Base-by-base conservation (phyloP, 2,113 vertebrate genomes). In the Talpa occidentalis region DNA sequence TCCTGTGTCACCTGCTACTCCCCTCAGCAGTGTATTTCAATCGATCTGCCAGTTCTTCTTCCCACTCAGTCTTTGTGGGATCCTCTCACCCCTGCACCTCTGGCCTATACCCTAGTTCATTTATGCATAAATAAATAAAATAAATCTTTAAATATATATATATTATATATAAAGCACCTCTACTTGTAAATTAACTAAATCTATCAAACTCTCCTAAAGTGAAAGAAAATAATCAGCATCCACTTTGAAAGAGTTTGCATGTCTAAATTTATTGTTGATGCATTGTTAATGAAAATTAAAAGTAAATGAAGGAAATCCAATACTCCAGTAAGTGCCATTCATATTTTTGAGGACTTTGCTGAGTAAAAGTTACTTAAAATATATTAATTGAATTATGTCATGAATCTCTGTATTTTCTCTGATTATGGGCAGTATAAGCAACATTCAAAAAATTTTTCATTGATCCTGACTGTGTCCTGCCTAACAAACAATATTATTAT, bases 341-440 rank as follows among this genome's bases (percentile, higher is more conserved):
- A 37, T n/a, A 35, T 87, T 84, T 82, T 49, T 90, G 82, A 93
- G 15, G 9, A 73, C 47, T 79, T 86, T 83, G 44, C n/a, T 44
- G 10, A 11, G 7, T 91, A n/a, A 64, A 0, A 70, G 22, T 79
- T 84, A 60, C 19, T 30, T 70, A 82, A 77, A 85, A 35, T 83
- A 87, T 80, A 7, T 52, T 66, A 87, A 81, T 44, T 44, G 28
- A 37, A 67, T 76, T 93, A 42, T 42, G 3, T 88, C 67, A 80
- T 11, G 11, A 10, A 49, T 69, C n/a, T 56, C 42, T 40, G 37
- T 67, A 52, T n/a, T 82, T 81, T 93, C 24, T 22, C 32, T 10
- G 74, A n/a, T 67, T 78, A 76, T 6, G 64, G 52, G 60, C 11
- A 93, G 5, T 19, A n/a, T 78, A 21, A 79, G 42, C 11, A 73